Evolutionary conservation across 2,797 vertebrate species (phyloP), one percentile per base, ranked within the genome.

Genomic region (Chrysocyon brachyurus): DNA sequence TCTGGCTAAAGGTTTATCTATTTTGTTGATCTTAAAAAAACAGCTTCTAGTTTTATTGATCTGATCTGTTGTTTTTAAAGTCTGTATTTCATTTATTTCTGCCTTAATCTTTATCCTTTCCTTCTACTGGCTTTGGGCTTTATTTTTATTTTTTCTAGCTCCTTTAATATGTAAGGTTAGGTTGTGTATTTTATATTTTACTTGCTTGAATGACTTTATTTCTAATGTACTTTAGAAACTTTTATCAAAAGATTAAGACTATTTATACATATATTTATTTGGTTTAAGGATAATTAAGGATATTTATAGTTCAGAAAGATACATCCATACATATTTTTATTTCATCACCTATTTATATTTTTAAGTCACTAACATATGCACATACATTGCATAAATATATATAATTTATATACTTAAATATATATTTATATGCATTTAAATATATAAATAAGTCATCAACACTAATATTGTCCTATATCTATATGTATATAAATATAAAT

Each of bases 251-350:
- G 33, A 61, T 66, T 66, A 21, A 78, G 21, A n/a, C n/a, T 78
- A 16, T 8, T 2, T 63, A 82, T 36, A 59, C 73, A 33, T 36
- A 56, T 22, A 6, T 77, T 88, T 52, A 5, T 84, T 96, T 89
- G 24, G 3, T 61, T 28, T 17, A 68, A 2, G 40, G 46, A n/a
- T n/a, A 33, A 77, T 77, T 46, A 63, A 92, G 17, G 56, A 56
- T 70, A 85, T 90, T 92, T 88, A 3, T 87, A 2, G 89, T 96
- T 96, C 8, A 75, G 12, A n/a, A 22, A 78, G 46, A 95, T 63
- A 78, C 70, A 83, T 73, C 6, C 3, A 57, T 4, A 63, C 26
- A 78, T 2, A 46, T 90, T 93, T 97, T 92, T 89, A 82, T 31
- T 84, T 89, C 0, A 77, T 54, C 16, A 66, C 16, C 66, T 85